Conservation (phyloP, 2,888 invertebrate species). For the Graphium colonna region DNA sequence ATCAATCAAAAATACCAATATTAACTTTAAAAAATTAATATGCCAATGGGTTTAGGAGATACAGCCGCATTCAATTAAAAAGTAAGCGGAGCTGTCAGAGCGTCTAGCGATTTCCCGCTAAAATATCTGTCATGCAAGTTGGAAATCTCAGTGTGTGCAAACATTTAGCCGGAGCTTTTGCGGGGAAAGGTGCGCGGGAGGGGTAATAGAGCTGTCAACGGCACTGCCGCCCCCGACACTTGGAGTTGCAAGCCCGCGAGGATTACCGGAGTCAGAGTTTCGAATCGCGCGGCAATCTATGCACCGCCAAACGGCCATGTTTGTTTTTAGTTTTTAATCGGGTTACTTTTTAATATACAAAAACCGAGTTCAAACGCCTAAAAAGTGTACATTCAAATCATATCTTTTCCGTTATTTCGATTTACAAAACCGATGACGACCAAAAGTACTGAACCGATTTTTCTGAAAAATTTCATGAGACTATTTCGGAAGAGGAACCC, state of each 20-base stretch:
- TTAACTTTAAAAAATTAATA: not conserved
- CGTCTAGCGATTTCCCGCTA: constrained; percentile 15
- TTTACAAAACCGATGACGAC: too few species aligned
- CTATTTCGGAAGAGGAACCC: too few species aligned
- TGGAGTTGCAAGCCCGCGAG: constrained; percentile 29
- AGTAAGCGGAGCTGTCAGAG: not conserved
- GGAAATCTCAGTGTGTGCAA: constrained; percentile 8
- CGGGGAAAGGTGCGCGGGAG: constrained; percentile 25
- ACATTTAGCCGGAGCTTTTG: constrained; percentile 16
- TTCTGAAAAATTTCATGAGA: too few species aligned
- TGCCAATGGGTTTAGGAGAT: not conserved
- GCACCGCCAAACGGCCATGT: constrained; percentile 13
- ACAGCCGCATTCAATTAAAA: constrained; percentile 13
- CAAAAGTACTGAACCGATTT: too few species aligned
- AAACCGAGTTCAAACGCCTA: too few species aligned
- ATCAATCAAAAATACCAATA: too few species aligned
- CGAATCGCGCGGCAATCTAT: constrained; percentile 11
- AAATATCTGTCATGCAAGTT: constrained; percentile 18
- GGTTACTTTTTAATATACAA: too few species aligned
- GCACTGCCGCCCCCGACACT: constrained; percentile 32
- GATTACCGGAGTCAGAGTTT: constrained; percentile 27
- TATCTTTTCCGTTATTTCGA: too few species aligned
- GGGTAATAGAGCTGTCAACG: constrained; percentile 50
- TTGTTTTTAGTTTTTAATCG: not conserved
- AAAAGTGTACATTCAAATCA: too few species aligned